phyloP scores from a whole-genome alignment of 2,888 invertebrate species.

The Melitaea athalia region DNA sequence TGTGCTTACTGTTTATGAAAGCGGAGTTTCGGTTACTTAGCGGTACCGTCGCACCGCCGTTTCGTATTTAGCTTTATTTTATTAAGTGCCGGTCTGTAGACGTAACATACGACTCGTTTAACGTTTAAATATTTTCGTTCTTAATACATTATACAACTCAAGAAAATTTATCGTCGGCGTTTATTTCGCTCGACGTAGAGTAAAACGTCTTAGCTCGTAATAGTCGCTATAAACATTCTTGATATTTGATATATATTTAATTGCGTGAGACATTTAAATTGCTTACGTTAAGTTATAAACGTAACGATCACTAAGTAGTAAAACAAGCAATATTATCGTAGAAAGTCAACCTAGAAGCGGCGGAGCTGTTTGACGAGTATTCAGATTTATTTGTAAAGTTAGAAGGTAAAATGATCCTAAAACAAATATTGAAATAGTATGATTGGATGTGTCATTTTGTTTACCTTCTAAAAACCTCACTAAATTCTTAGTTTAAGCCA shows the following conservation, averaged over 20 bases:
- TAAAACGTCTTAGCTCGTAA: not conserved
- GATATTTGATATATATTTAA: slow-evolving; percentile 1
- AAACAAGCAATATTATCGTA: slow-evolving; percentile 23
- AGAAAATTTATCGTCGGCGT: not conserved
- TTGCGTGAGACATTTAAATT: not conserved
- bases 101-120: slow-evolving; percentile 11
- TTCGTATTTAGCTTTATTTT: slow-evolving; percentile 23
- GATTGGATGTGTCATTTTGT: slow-evolving; percentile 45
- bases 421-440: slow-evolving; percentile 59
- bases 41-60: slow-evolving; percentile 19
- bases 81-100: slow-evolving; percentile 17
- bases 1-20: slow-evolving; percentile 50
- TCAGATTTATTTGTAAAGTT: slow-evolving; percentile 54
- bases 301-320: not conserved
- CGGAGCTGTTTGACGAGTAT: slow-evolving; percentile 10
- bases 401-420: slow-evolving; percentile 51
- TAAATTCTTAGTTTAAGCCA: not conserved
- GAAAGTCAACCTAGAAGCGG: slow-evolving; percentile 52
- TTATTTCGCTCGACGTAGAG: not conserved
- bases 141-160: slow-evolving; percentile 27
- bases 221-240: not conserved
- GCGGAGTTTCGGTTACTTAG: slow-evolving; percentile 47
- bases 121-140: slow-evolving; percentile 31
- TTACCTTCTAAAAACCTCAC: not conserved
- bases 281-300: not conserved